Evolutionary conservation across 37 sponge, comb jelly and placozoan species (phyloP).

Genomic region (Cladorhizidae sp.): DNA sequence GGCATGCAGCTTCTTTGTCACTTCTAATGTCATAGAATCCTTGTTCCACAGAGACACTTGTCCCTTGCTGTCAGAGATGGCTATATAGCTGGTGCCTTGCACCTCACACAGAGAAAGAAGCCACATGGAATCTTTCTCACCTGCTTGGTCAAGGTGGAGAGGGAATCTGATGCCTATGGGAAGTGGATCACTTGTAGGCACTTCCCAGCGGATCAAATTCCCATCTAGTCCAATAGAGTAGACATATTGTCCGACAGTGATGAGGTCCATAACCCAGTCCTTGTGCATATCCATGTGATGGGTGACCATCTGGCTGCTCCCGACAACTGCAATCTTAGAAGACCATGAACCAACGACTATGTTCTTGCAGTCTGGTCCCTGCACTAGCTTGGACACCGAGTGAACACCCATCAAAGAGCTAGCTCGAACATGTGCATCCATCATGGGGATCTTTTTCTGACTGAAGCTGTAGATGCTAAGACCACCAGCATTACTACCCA

Average conservation of each 20-base stretch:
- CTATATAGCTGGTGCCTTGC: constrained; percentile 12
- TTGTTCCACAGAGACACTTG: constrained; percentile 46
- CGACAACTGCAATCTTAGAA: constrained; percentile 12
- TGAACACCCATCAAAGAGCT: constrained; percentile 14
- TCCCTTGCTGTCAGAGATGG: constrained; percentile 70
- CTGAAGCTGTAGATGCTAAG: constrained; percentile 26
- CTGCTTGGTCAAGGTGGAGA: constrained; percentile 6
- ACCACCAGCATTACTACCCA: constrained; percentile 40
- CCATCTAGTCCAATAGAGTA: constrained; percentile 51
- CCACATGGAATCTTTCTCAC: constrained; percentile 33
- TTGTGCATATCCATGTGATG: constrained; percentile 20
- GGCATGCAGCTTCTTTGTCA: constrained; percentile 58
- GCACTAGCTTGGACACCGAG: constrained; percentile 35
- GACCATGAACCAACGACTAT: constrained; percentile 59
- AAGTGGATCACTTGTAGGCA: neutral
- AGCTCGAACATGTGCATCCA: neutral
- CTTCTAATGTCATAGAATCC: constrained; percentile 6
- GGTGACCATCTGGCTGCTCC: neutral
- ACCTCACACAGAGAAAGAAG: constrained; percentile 32
- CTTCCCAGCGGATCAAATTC: constrained; percentile 20
- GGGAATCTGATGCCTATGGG: constrained; percentile 8
- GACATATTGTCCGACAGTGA: constrained; percentile 3
- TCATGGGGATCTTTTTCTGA: constrained; percentile 12
- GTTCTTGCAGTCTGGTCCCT: constrained; percentile 12
- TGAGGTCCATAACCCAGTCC: constrained; percentile 60